Evolutionary conservation across 1,140 invertebrate species (phyloP), one percentile per base, ranked within the genome.

Genomic region (Nasonia longicornis): DNA sequence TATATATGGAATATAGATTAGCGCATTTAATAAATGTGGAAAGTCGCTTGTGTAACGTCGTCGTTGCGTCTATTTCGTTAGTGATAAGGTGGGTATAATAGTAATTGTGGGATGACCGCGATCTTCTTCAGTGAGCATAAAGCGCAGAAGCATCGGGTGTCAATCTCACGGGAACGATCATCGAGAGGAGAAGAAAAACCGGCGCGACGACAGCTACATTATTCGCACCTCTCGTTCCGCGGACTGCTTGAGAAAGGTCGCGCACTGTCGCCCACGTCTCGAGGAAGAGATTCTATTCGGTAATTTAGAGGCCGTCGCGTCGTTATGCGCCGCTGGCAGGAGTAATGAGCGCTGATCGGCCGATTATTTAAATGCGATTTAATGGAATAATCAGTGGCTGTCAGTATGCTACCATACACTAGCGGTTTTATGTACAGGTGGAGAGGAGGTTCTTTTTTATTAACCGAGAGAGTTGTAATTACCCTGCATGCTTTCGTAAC

Each of bases 91-190:
- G 8, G 2, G 35, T 8, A 20, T 14, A 74, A 35, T 20, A 58
- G 16, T 2, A 67, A 45, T 12, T 8, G 63, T 0, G n/a, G 14
- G 26, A 29, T 67, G 6, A 45, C 38, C 75, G 75, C 58, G 58
- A 75, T 48, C 58, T 12, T 48, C 58, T 52, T 38, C 52, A 29
- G 8, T 38, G 11, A 67, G 58, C 29, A 22, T 63, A 64, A 63
- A 7, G 29, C 52, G 2, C 63, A 69, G 48, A 79, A n/a, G 14
- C 79, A 7, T 22, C 70, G 29, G 64, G 67, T 85, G 83, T 86
- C 86, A 86, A 86, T 86, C 84, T 82, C 83, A 80, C 52, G 45
- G 45, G 35, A 77, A 69, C 75, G 35, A 58, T 63, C 73, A 64
- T 45, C 67, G 42, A 77, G 64, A 16, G 64, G 2, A 42, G 74